phyloP scores from a whole-genome alignment of 2,888 invertebrate genomes.

The Tachina lurida region DNA sequence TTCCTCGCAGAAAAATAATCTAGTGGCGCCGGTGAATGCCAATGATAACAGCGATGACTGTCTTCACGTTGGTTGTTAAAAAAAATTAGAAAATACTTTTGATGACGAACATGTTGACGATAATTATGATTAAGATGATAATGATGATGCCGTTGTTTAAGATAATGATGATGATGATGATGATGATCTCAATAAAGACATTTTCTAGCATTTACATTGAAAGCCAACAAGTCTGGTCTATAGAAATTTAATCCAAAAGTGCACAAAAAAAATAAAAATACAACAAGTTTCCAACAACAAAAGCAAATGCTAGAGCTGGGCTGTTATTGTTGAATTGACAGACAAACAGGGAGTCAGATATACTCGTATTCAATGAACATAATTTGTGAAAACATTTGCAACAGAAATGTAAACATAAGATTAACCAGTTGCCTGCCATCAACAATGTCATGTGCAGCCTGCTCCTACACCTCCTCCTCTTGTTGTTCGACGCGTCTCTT shows the following conservation, averaged over 20 bases:
- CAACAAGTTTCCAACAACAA: slow-evolving; percentile 45
- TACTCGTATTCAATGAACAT: slow-evolving; percentile 36
- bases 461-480: background rate
- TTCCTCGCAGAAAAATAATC: background rate
- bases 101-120: slow-evolving; percentile 30
- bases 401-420: slow-evolving; percentile 65
- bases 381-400: slow-evolving; percentile 70
- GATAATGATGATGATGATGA: slow-evolving; percentile 36
- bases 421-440: slow-evolving; percentile 62
- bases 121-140: slow-evolving; percentile 29
- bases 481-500: background rate
- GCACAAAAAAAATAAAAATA: slow-evolving; percentile 7
- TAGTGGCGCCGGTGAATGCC: background rate
- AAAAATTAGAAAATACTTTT: slow-evolving; percentile 14
- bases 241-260: slow-evolving; percentile 54
- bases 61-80: slow-evolving; percentile 20
- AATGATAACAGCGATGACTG: slow-evolving; percentile 28
- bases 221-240: slow-evolving; percentile 63
- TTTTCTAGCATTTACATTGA: slow-evolving; percentile 37
- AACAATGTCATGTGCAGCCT: slow-evolving; percentile 41
- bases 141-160: slow-evolving; percentile 39
- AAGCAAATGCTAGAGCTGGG: slow-evolving; percentile 39
- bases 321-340: slow-evolving; percentile 35
- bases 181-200: slow-evolving; percentile 67
- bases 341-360: slow-evolving; percentile 37